Evolutionary conservation across 2,888 invertebrate species (phyloP), one percentile per base, ranked within the genome.

Genomic region (Halictus ligatus): DNA sequence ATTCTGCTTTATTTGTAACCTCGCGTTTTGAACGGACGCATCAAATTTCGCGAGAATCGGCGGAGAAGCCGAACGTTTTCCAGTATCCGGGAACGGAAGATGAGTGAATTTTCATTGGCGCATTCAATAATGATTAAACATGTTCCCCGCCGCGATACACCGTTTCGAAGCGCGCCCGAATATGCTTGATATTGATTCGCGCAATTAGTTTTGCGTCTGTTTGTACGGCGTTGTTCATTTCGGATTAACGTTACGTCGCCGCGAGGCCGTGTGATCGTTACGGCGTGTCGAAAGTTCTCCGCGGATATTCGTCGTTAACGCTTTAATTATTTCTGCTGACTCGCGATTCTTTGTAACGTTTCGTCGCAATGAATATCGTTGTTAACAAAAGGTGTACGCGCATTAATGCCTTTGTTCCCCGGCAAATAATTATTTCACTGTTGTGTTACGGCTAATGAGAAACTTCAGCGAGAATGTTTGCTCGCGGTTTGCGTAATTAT

Each of bases 271-370:
- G 29, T 7, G 64, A 64, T 64, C 64, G 29, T 64, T 64, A 64
- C 0, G 64, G 64, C 7, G 64, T 29, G 29, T 29, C 64, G 29
- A 64, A 64, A 64, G 15, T 29, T 64, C 64, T 29, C 64, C 2
- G 29, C 15, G 64, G 64, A 64, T 64, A 64, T 64, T 64, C 15
- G 29, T 64, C 64, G 64, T 64, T 64, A 64, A 64, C 64, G 64
- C 29, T 29, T 64, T 64, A 64, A 64, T 64, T 64, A 64, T 64
- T 64, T 64, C 64, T 15, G 64, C 15, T 15, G 64, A 64, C 29
- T 29, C 64, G 64, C 64, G 15, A 29, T 64, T 64, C 64, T 64
- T 64, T 64, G 64, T 29, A 15, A 29, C 64, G 29, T 64, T 64
- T 6, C 64, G 64, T 29, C 64, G 29, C 64, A 64, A 15, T 7